Base-by-base conservation (phyloP, 2,888 invertebrate genomes). In the Hirtodrosophila duncani region DNA sequence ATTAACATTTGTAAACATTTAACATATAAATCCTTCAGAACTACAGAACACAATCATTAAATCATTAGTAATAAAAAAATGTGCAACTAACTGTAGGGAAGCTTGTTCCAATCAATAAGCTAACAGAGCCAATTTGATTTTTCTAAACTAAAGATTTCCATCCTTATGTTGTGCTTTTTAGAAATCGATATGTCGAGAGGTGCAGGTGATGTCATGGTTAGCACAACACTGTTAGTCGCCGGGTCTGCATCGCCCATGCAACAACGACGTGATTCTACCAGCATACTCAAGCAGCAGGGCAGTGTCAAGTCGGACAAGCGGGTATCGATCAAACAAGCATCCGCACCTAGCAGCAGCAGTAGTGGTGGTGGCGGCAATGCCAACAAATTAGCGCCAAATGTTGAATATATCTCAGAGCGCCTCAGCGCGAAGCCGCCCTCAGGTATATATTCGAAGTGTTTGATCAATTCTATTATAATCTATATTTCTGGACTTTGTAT, bases 241-340 rank as follows among this genome's bases (percentile, higher is more conserved):
- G n/a, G n/a, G n/a, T n/a, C 36, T 36, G 57, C 69, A 7, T 82
- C 84, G n/a, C 85, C 85, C 0, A 31, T 81, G 44, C 67, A 80
- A 14, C 72, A 75, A 42, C 81, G 85, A 4, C 74, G 85, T 29
- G 87, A 87, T 63, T 87, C 87, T n/a, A n/a, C n/a, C n/a, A n/a
- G n/a, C 3, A 87, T 87, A 56, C 63, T 87, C 8, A 87, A 87
- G 55, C 86, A 86, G 18, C 83, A 83, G 52, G 84, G 84, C 26
- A 81, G 82, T 55, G 67, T 82, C 3, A 85, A 84, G 61, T 75
- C 81, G 6, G 87, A 87, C 43, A 86, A 86, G 55, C 80, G 86
- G 20, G 87, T 87, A 41, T 87, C 87, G 43, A 87, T 87, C 49
- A 85, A 85, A 63, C 74, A 63, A n/a, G n/a, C n/a, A n/a, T n/a